These are phyloP conservation scores for Clinocottus analis DNA, from an alignment of 2,113 vertebrate species.

Conservation along the genomic window DNA sequence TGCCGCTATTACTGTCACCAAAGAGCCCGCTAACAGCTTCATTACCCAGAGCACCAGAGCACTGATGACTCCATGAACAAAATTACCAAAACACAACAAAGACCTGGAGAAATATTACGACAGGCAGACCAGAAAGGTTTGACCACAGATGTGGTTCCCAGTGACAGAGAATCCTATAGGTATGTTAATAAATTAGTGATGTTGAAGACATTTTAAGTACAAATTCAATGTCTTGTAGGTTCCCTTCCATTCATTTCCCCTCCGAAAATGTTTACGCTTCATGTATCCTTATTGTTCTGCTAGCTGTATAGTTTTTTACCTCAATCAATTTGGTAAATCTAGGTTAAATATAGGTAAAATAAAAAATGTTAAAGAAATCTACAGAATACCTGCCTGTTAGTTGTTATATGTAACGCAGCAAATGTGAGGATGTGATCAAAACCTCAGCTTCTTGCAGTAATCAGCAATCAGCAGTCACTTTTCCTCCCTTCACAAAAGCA, in stretches of 20 bases:
- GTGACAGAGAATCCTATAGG: background rate
- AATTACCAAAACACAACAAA: conserved; percentile 51
- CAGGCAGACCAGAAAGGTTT: background rate
- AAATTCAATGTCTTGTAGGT: background rate
- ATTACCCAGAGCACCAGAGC: conserved; percentile 66
- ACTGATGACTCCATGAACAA: conserved; percentile 44
- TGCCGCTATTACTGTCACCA: conserved; percentile 72
- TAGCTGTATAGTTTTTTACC: too few species aligned
- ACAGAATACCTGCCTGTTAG: too few species aligned
- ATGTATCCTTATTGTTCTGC: background rate
- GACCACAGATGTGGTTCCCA: background rate
- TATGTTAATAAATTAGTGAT: background rate
- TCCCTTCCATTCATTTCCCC: background rate
- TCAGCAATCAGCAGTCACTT: background rate
- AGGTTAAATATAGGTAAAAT: background rate
- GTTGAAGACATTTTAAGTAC: background rate
- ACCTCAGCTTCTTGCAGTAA: too few species aligned
- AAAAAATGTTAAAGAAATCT: too few species aligned
- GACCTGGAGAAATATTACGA: conserved; percentile 15
- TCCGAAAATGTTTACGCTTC: background rate
- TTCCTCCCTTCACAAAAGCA: background rate
- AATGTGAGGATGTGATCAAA: too few species aligned
- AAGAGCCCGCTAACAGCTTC: conserved; percentile 73
- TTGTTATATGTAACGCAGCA: too few species aligned
- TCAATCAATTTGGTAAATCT: too few species aligned